phyloP scores from a whole-genome alignment of 2,797 vertebrate genomes.

The Huso huso region DNA sequence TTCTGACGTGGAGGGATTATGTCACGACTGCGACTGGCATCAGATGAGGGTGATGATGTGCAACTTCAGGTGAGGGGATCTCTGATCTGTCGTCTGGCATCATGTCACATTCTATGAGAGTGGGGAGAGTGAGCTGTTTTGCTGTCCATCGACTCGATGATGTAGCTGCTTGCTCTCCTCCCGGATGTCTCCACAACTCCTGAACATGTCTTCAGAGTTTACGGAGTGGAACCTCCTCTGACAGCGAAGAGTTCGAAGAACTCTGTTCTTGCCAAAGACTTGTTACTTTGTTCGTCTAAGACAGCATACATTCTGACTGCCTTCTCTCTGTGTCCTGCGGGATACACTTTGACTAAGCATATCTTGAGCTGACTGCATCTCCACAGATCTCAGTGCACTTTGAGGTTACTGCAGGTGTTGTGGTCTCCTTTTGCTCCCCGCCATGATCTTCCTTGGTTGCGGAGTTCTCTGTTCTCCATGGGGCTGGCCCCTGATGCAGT shows the following conservation, averaged over 20 bases:
- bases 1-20: too few relatives aligned
- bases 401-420: background rate
- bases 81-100: too few relatives aligned
- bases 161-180: background rate
- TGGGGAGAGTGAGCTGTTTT: background rate
- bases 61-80: background rate
- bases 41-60: background rate
- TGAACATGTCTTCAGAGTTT: background rate
- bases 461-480: background rate
- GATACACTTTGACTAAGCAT: background rate
- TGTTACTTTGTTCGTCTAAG: background rate
- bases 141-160: background rate
- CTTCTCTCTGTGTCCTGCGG: background rate
- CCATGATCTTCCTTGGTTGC: background rate
- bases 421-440: too few relatives aligned
- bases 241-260: background rate
- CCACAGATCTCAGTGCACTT: slow-evolving; percentile 5
- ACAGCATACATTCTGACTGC: background rate
- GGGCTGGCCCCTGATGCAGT: background rate
- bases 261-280: background rate
- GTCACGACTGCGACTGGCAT: too few relatives aligned
- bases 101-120: background rate
- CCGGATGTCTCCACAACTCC: background rate
- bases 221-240: background rate
- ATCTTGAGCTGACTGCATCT: background rate